These are phyloP conservation scores for Daphoenositta chrysoptera DNA, from an alignment of 2,113 vertebrate species.

Conservation along the genomic window DNA sequence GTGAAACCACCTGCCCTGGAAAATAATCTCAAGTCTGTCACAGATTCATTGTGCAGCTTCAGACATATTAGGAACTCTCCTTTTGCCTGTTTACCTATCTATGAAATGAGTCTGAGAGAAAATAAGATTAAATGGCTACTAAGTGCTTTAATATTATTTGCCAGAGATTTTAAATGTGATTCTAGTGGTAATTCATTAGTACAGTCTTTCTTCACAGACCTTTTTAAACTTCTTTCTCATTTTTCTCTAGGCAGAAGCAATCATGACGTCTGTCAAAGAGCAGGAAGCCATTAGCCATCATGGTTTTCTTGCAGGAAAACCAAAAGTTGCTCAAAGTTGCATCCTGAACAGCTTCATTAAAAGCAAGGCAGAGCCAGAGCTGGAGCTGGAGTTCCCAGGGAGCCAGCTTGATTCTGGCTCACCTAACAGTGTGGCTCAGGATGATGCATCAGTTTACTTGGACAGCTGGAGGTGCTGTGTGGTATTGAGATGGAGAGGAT, in stretches of 20 bases:
- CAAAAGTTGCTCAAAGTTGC: slow-evolving; percentile 36
- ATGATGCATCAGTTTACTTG: slow-evolving; percentile 77
- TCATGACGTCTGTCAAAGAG: slow-evolving; percentile 73
- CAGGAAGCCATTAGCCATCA: slow-evolving; percentile 71
- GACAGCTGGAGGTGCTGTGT: neutral
- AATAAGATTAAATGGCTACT: neutral
- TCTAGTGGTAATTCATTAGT: neutral
- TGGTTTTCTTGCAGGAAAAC: slow-evolving; percentile 78
- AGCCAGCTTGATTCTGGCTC: slow-evolving; percentile 82
- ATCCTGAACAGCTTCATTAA: slow-evolving; percentile 75
- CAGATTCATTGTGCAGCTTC: neutral
- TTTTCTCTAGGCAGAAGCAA: neutral
- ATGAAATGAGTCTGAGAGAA: neutral
- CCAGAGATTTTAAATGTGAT: neutral
- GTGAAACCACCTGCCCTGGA: neutral
- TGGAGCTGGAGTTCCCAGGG: slow-evolving; percentile 84
- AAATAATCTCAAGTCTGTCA: neutral
- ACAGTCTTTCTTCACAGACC: neutral
- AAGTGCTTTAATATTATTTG: neutral
- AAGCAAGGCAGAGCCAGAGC: slow-evolving; percentile 77
- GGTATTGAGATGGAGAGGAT: neutral
- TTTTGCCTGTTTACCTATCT: neutral
- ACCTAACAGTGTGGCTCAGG: slow-evolving; percentile 80
- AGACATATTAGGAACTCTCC: neutral
- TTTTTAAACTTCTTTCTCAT: neutral